These are phyloP conservation scores for Circaetus gallicus DNA, from an alignment of 2,113 vertebrate species.

Conservation along the genomic window DNA sequence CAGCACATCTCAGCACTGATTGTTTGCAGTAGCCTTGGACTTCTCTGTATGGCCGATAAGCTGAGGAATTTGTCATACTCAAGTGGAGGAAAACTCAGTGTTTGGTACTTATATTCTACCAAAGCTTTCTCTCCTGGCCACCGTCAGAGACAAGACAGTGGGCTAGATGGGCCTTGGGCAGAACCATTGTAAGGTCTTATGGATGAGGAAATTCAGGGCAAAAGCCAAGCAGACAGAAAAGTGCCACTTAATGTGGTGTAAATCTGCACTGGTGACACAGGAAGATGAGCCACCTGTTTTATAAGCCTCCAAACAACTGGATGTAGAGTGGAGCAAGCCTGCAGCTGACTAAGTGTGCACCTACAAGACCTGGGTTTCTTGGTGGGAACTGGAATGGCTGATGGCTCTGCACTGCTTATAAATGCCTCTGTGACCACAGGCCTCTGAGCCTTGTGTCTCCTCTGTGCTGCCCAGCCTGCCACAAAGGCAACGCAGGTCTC, in stretches of 20 bases:
- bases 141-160: not conserved
- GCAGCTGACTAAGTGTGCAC: not conserved
- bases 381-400: not conserved
- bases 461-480: not conserved
- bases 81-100: not conserved
- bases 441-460: not conserved
- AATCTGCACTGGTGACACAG: not conserved
- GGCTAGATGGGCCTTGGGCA: not conserved
- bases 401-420: not conserved
- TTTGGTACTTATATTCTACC: not conserved
- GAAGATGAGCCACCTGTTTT: not conserved
- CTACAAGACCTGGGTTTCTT: not conserved
- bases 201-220: not conserved
- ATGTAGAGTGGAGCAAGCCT: not conserved
- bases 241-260: not conserved
- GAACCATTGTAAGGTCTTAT: not conserved
- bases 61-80: not conserved
- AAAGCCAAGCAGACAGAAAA: not conserved
- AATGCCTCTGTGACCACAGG: not conserved
- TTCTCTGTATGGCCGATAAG: not conserved
- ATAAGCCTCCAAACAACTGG: not conserved
- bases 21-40: not conserved
- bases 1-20: not conserved
- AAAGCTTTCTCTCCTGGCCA: not conserved
- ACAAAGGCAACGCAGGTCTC: not conserved